Base-by-base conservation (phyloP, 2,888 invertebrate genomes). In the Sicus ferrugineus region DNA sequence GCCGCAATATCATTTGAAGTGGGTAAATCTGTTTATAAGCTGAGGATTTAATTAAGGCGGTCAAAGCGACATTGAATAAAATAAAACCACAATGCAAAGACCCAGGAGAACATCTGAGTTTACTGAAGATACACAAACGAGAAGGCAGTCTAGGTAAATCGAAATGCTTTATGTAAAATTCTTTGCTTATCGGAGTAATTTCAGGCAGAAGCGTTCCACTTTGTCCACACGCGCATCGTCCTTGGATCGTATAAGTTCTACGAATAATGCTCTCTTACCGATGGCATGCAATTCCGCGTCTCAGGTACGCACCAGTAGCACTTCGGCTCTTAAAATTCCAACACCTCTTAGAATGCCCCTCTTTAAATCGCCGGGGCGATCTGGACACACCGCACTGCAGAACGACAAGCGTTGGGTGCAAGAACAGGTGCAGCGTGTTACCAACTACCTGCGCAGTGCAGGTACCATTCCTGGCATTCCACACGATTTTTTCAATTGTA, bases 381-480 rank as follows among this genome's bases (percentile, higher is more conserved):
- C 72, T 0, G 21, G 48, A 2, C 46, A 30, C 6, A 65, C 66
- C 7, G 54, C 73, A 0, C 67, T 73, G 54, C 76, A 83, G n/a
- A 80, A 81, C 23, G 84, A 85, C 52, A 85, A 84, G 52, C 82
- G 80, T 54, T 83, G 80, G 80, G 74, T 85, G 3, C 80, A 81
- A 16, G 79, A 79, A 19, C 80, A 81, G 68, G 70, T 80, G 0
- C 76, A 75, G 21, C 73, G 74, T 16, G 79, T 85, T 23, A 77
- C 77, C 0, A 83, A 83, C 7, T 80, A 83, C 66, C 73, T 85
- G 2, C 70, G 73, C 19, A 26, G 34, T 5, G 63, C 73, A 7
- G 64, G 31, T 11, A 63, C 62, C 7, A 69, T 81, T 31, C 74
- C 70, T 3, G 79, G 78, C 0, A 70, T 83, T 2, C 54, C 74